Evolutionary conservation across 2,888 invertebrate genomes (phyloP).

Genomic region (Tanaodytes sp.): DNA sequence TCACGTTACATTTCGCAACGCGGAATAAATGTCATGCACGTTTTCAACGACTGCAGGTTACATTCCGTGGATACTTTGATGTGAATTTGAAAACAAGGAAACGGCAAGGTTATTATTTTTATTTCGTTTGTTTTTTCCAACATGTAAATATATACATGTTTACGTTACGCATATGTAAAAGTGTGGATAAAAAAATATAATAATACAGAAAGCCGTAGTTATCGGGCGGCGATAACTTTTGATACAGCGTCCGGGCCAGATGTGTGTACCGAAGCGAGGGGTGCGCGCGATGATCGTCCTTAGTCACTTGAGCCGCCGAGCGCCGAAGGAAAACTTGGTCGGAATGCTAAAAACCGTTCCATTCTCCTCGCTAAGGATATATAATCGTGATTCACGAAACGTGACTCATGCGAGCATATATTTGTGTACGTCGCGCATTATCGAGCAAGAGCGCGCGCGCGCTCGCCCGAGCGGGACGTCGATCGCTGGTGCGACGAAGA

Average conservation of each 20-base stretch:
- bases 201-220: background rate
- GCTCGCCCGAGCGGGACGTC: slow-evolving; percentile 33
- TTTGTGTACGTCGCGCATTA: slow-evolving; percentile 50
- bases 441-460: slow-evolving; percentile 44
- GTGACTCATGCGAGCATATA: slow-evolving; percentile 51
- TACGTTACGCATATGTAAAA: too few relatives aligned
- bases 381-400: slow-evolving; percentile 58
- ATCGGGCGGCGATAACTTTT: background rate
- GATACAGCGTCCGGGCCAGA: too few relatives aligned
- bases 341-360: slow-evolving; percentile 55
- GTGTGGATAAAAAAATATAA: too few relatives aligned
- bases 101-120: too few relatives aligned
- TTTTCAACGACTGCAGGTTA: too few relatives aligned
- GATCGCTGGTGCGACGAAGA: slow-evolving; percentile 4
- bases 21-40: too few relatives aligned
- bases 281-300: slow-evolving; percentile 15
- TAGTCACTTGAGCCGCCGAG: slow-evolving; percentile 14
- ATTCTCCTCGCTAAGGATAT: slow-evolving; percentile 57
- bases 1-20: too few relatives aligned
- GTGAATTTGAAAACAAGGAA: too few relatives aligned
- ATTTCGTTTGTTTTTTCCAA: too few relatives aligned
- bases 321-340: slow-evolving; percentile 46
- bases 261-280: background rate
- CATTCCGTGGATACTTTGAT: too few relatives aligned
- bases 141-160: too few relatives aligned